These are phyloP conservation scores for Glossophaga mutica DNA, from an alignment of 2,797 vertebrate species.

Conservation along the genomic window DNA sequence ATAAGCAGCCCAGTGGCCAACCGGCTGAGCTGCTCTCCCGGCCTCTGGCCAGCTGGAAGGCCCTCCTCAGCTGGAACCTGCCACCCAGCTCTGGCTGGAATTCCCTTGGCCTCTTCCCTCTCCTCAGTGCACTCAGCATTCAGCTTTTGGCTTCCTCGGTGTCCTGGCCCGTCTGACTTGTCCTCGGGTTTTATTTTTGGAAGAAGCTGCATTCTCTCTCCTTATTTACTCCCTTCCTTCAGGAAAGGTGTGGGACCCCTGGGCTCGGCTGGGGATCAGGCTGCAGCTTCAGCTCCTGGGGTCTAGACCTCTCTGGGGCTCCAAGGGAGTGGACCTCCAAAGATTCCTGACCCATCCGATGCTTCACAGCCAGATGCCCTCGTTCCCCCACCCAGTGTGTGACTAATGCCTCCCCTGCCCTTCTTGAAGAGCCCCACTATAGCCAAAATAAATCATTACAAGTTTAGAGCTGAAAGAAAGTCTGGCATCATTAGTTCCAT, in stretches of 20 bases:
- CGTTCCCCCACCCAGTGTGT: constrained; percentile 33
- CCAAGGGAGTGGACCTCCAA: not conserved
- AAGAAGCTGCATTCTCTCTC: constrained; percentile 58
- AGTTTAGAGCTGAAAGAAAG: constrained; percentile 27
- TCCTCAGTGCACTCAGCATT: constrained; percentile 42
- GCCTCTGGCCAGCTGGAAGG: constrained; percentile 75
- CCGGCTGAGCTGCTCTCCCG: not conserved
- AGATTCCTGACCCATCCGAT: not conserved
- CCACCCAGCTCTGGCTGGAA: constrained; percentile 73
- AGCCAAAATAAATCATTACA: constrained; percentile 45
- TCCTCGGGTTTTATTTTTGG: constrained; percentile 81
- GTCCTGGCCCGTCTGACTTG: constrained; percentile 71
- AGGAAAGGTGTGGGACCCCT: constrained; percentile 68
- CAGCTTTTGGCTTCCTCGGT: constrained; percentile 62
- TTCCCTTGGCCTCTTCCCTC: constrained; percentile 65
- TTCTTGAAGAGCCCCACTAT: constrained; percentile 43
- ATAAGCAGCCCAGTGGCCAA: not conserved
- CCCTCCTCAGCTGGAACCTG: constrained; percentile 73
- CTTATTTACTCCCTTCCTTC: constrained; percentile 33
- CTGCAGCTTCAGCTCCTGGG: not conserved
- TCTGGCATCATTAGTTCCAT: not conserved
- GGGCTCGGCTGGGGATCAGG: constrained; percentile 40
- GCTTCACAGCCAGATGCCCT: constrained; percentile 15
- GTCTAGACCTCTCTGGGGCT: not conserved
- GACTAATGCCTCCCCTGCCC: constrained; percentile 51